Conservation (phyloP, 2,113 vertebrate species). For the human (Homo sapiens) region GRCh38 chr1:35907501-35908000, state of each 20-base stretch:
- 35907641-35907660: not conserved
- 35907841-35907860: too few relatives aligned
- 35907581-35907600: not conserved
- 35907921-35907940: too few relatives aligned
- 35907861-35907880: too few relatives aligned
- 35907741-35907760: not conserved
- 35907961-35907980: too few relatives aligned
- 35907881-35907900: too few relatives aligned
- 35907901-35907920: too few relatives aligned
- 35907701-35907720: not conserved
- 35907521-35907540: not conserved
- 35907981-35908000: too few relatives aligned
- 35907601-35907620: not conserved
- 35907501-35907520: not conserved
- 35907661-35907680: not conserved
- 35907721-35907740: not conserved
- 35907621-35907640: not conserved
- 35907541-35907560: not conserved
- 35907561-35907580: not conserved
- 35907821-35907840: constrained; percentile 5
- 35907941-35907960: too few relatives aligned
- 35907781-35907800: not conserved
- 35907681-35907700: not conserved
- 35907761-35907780: not conserved
- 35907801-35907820: constrained; percentile 1